Evolutionary conservation across 1,140 invertebrate genomes (phyloP).

Genomic region (Cyclargus thomasi): DNA sequence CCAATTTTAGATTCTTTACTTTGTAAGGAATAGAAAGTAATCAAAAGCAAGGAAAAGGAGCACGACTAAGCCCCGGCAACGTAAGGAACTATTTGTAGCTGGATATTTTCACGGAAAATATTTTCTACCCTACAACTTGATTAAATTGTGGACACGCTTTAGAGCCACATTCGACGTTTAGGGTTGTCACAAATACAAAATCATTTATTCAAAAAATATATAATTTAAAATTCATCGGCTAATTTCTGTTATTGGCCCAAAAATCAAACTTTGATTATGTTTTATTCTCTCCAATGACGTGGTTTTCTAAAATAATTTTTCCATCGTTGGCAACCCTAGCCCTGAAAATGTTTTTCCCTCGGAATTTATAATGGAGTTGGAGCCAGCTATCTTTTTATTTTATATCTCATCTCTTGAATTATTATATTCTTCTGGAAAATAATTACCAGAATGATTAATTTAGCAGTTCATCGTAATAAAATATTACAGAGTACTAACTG

Average conservation of each 20-base stretch:
- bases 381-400: background rate
- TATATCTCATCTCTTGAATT: background rate
- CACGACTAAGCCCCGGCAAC: background rate
- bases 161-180: constrained; percentile 2
- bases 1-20: too few species aligned
- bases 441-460: background rate
- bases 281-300: background rate
- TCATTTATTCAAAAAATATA: too few species aligned
- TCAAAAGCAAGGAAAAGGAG: background rate
- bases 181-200: background rate
- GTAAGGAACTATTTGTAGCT: background rate
- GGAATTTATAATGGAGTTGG: background rate
- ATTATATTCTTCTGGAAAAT: background rate
- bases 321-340: background rate
- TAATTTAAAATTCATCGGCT: too few species aligned
- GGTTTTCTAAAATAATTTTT: background rate
- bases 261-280: too few species aligned
- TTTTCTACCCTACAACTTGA: background rate
- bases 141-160: constrained; percentile 12
- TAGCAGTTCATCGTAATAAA: background rate
- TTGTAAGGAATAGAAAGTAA: background rate
- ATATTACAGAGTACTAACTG: too few species aligned
- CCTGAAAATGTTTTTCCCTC: background rate
- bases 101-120: background rate
- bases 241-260: too few species aligned